These are phyloP conservation scores for Gobio occitaniae DNA, from an alignment of 2,797 vertebrate species.

Conservation along the genomic window DNA sequence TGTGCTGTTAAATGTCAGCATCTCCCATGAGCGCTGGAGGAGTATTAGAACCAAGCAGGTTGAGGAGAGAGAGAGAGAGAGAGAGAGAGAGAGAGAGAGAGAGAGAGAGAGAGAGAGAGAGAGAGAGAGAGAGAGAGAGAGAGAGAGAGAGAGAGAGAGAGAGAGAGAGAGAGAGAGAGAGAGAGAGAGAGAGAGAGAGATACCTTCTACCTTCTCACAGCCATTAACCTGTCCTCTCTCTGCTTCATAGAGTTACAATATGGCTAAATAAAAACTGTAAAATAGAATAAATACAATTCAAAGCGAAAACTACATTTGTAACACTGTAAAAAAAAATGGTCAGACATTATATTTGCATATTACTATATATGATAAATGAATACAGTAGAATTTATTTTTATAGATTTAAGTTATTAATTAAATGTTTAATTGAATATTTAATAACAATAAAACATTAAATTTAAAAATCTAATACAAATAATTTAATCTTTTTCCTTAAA, in stretches of 20 bases:
- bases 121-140: background rate
- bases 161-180: too few relatives aligned
- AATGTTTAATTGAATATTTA: background rate
- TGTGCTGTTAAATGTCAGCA: constrained; percentile 7
- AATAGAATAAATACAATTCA: background rate
- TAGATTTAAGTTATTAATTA: background rate
- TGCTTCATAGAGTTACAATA: background rate
- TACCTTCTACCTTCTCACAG: background rate
- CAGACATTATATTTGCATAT: background rate
- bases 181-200: too few relatives aligned
- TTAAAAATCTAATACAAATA: background rate
- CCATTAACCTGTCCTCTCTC: background rate
- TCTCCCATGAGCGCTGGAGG: background rate
- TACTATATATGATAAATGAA: background rate
- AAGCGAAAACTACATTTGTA: background rate
- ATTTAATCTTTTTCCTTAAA: background rate
- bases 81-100: background rate
- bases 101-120: background rate
- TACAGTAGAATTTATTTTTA: background rate
- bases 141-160: too few relatives aligned
- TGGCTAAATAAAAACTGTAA: background rate
- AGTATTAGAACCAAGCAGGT: background rate
- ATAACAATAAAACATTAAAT: background rate
- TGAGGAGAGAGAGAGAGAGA: background rate
- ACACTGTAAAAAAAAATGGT: background rate